Conservation (phyloP, 2,113 vertebrate genomes). For the Oxyura jamaicensis region DNA sequence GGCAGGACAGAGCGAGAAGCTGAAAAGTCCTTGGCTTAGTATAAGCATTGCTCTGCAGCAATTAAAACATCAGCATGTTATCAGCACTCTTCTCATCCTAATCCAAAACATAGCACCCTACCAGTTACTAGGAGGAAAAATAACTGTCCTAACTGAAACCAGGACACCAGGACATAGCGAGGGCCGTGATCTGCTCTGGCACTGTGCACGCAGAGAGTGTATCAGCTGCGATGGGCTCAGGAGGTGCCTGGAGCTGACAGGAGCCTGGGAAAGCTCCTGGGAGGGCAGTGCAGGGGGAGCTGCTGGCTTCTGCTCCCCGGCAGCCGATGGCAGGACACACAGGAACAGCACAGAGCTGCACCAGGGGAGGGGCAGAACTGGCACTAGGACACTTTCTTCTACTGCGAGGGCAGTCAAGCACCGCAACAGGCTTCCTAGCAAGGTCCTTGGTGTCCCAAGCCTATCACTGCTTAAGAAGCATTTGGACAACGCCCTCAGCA, state of each 20-base stretch:
- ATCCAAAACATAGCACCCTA: no score
- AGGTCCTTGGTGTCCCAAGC: not conserved
- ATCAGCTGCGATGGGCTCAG: not conserved
- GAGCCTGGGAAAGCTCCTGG: not conserved
- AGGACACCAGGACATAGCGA: fast-evolving
- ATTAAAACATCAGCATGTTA: no score
- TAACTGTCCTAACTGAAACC: no score
- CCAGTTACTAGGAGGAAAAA: no score
- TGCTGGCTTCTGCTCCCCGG: not conserved
- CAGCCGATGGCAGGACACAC: not conserved
- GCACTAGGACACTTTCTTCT: not conserved
- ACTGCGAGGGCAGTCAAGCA: not conserved
- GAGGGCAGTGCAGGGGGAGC: no score
- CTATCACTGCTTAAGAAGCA: not conserved
- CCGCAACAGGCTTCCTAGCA: not conserved
- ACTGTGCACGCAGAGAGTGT: no score
- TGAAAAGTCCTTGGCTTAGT: no score
- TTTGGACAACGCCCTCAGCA: not conserved
- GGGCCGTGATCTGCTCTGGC: not conserved
- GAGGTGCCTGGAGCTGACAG: not conserved
- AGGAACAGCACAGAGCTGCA: not conserved
- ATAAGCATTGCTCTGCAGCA: no score
- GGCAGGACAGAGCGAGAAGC: no score
- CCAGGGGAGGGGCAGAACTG: not conserved
- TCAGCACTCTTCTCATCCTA: no score